Base-by-base conservation (phyloP, 2,888 invertebrate genomes). In the Drosophila quinaria region DNA sequence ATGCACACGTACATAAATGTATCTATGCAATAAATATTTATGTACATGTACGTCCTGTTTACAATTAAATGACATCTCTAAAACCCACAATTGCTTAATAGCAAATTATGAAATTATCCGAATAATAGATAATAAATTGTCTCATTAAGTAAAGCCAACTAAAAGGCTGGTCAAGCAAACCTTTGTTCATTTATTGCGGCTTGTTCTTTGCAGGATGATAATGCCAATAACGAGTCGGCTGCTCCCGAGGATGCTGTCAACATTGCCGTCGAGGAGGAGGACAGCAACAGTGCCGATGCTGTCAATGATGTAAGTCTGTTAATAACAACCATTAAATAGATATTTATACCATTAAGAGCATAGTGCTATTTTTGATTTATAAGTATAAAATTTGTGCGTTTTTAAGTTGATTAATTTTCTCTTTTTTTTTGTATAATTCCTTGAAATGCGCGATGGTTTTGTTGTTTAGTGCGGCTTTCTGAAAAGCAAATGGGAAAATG, bases 401-500 rank as follows among this genome's bases (percentile, higher is more conserved):
- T 31, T 5, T 55, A 54, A 35, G 44, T 33, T 70, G 46, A 71
- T 67, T 46, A 25, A 46, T 44, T 41, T 19, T 22, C 56, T 52
- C 17, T 33, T 51, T 59, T 51, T 59, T 25, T 67, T 69, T 62
- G 55, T 54, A 29, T 15, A 44, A 41, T 49, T 51, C 10, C 33
- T 64, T 63, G 61, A 52, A 56, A 70, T 69, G 65, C 70, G 68
- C 70, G 67, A 71, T 46, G 60, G 33, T 62, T 78, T 50, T 63
- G 67, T 71, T 69, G 56, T 68, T 61, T 54, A 92, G 92, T 91
- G 85, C 81, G 91, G 90, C 70, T 91, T 92, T 91, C 91, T 93
- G 91, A 94, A 93, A 95, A 93, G 95, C 94, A 97, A 97, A 94
- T 98, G 98, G 98, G 98, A 98, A 94, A 94, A 94, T 94, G 97